Base-by-base conservation (phyloP, 2,113 vertebrate species). In the Lepidothrix coronata region DNA sequence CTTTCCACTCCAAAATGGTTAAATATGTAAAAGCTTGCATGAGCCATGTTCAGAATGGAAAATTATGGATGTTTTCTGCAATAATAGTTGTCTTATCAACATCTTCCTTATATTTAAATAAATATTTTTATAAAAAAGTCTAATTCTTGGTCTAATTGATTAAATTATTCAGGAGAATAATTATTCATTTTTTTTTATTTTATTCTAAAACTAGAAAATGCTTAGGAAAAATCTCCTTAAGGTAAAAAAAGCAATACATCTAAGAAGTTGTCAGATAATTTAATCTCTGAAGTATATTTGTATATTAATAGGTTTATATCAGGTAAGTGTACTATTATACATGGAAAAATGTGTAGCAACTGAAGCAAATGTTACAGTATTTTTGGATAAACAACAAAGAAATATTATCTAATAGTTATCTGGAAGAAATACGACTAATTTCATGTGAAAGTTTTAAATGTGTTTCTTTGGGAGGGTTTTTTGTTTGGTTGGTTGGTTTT, bases 81-180 rank as follows among this genome's bases (percentile, higher is more conserved):
- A 57, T 41, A 91, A 77, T 17, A 12, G 14, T 37, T 91, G 33
- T 28, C 63, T 86, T 86, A 59, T 3, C 77, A 89, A 68, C 19
- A 28, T 75, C 66, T 89, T 73, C 24, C 21, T 89, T 74, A 30
- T 43, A 33, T 62, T 73, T 80, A 77, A 77, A 94, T 89, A 55
- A 70, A 62, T 84, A 84, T 31, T 83, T 72, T 63, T 21, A 59
- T 16, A 33, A 80, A 61, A 82, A 62, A 33, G 2, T 20, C 19
- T 35, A 48, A 52, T 23, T 51, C 41, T 76, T 80, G 49, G 73
- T 72, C 28, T 30, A 89, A 24, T 28, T 0, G 17, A 80, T 79
- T 68, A 71, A 85, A 92, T 68, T 73, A 73, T 35, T 94, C 49
- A 91, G n/a, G n/a, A 76, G 11, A 80, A 80, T 23, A 83, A 51